A percentile compares a stretch with the other conserved stretches of the same genome.
phyloP scores from a whole-genome alignment of 2,888 invertebrate genomes.

The Piscicola geometra region DNA sequence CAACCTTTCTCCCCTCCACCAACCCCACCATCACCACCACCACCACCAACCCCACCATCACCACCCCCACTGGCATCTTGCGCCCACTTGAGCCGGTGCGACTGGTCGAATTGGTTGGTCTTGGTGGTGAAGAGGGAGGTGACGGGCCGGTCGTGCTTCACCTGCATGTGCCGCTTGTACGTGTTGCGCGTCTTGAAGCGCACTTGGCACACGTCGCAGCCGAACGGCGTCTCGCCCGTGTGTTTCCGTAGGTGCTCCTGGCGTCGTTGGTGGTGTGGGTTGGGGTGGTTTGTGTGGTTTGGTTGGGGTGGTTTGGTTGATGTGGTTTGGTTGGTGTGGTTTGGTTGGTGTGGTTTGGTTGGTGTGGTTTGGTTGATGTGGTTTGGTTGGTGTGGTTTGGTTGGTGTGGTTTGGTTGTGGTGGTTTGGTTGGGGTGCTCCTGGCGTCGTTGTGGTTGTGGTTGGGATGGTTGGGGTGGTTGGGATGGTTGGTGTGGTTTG shows the following conservation, averaged over 20 bases:
- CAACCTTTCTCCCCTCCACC: neutral
- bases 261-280: conserved; percentile 30
- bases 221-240: conserved; percentile 54
- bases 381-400: no score
- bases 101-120: conserved; percentile 1
- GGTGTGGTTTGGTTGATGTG: no score
- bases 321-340: no score
- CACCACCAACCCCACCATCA: neutral
- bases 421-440: no score
- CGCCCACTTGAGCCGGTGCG: neutral
- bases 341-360: no score
- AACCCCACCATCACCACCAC: neutral
- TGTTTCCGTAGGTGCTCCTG: conserved; percentile 61
- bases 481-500: no score
- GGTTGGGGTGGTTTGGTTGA: no score
- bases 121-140: neutral
- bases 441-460: no score
- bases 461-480: no score
- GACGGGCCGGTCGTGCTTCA: conserved; percentile 59
- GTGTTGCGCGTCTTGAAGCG: conserved; percentile 63
- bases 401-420: no score
- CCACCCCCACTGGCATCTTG: no score
- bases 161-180: conserved; percentile 62
- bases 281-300: neutral
- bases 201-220: conserved; percentile 51